These are phyloP conservation scores for Mormyrus lacerda DNA, from an alignment of 2,113 vertebrate species.

Conservation along the genomic window DNA sequence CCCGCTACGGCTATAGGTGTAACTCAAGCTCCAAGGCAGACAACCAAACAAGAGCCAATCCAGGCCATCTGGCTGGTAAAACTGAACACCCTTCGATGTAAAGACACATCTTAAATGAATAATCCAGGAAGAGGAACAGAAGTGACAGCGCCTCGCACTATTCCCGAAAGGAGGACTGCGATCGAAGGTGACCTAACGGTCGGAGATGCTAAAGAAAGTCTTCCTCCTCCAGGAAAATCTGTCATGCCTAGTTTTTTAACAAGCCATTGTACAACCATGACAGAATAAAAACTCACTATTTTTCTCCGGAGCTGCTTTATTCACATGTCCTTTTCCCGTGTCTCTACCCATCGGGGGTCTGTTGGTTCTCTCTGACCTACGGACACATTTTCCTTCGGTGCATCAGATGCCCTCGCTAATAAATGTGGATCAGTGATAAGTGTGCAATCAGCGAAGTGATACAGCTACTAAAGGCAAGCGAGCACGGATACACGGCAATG, in stretches of 20 bases:
- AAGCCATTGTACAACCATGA: not conserved
- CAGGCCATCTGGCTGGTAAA: not conserved
- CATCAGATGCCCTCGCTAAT: not conserved
- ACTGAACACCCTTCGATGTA: not conserved
- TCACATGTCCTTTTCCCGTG: not conserved
- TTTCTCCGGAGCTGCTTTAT: not conserved
- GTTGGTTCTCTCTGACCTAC: not conserved
- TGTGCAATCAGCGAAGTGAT: not conserved
- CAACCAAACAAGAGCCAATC: not conserved
- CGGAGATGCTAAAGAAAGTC: not conserved
- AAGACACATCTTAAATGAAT: conserved; percentile 5
- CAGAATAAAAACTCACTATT: not conserved
- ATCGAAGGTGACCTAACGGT: not conserved
- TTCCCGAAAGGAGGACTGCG: not conserved
- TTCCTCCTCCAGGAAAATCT: not conserved
- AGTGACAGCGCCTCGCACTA: not conserved
- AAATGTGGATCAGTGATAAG: not conserved
- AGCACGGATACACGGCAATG: not conserved
- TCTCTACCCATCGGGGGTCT: not conserved
- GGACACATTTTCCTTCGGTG: not conserved
- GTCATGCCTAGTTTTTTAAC: not conserved
- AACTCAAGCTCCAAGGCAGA: not conserved
- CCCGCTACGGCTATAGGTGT: not conserved
- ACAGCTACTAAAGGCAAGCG: not conserved
- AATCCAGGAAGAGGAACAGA: not conserved